A percentile compares a stretch with the other conserved stretches of the same genome.
These are phyloP conservation scores for Spinibarbus caldwelli DNA, from an alignment of 2,797 vertebrate genomes.

Conservation along the genomic window DNA sequence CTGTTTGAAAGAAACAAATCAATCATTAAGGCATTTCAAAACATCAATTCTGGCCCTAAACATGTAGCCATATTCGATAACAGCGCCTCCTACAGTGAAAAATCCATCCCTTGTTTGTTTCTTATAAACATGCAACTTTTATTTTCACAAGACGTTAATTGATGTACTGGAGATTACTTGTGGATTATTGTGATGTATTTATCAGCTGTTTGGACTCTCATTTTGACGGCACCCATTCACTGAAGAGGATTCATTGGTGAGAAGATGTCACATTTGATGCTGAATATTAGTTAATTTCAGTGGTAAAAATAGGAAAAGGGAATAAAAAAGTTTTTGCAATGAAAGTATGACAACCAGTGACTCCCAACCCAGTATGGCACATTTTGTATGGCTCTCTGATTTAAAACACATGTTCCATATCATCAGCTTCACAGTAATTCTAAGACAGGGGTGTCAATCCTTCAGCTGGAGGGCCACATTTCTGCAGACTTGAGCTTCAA, in stretches of 20 bases:
- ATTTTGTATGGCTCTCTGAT: not conserved
- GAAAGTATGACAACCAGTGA: not conserved
- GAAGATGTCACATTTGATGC: not conserved
- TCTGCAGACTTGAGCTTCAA: conserved; percentile 1
- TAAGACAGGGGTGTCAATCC: not conserved
- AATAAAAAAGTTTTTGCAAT: not conserved
- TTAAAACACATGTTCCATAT: conserved; percentile 5
- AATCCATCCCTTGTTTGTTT: not conserved
- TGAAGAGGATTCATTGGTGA: not conserved
- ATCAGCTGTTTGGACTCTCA: not conserved
- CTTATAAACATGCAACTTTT: not conserved
- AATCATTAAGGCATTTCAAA: not conserved
- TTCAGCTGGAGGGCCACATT: not conserved
- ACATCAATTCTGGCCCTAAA: not conserved
- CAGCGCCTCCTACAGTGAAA: not conserved
- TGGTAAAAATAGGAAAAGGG: not conserved
- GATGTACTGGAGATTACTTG: not conserved
- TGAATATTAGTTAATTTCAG: not conserved
- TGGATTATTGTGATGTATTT: not conserved
- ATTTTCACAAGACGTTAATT: not conserved
- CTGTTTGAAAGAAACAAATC: too few relatives aligned
- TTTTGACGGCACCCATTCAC: not conserved
- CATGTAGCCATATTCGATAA: not conserved
- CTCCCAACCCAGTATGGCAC: not conserved
- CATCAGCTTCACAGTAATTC: not conserved